These are phyloP conservation scores for Natator depressus DNA, from an alignment of 2,113 vertebrate genomes.

Conservation along the genomic window DNA sequence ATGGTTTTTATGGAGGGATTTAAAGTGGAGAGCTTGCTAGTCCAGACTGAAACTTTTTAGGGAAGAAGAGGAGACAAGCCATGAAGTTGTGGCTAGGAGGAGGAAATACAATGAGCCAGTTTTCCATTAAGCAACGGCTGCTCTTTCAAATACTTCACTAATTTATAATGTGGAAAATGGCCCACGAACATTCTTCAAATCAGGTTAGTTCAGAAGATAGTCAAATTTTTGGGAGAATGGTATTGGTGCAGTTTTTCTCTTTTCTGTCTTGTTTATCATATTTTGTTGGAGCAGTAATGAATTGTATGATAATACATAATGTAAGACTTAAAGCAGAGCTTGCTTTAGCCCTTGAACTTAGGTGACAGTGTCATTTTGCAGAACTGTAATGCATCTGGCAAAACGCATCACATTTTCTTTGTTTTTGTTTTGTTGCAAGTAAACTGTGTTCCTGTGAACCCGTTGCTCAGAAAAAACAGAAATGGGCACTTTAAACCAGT, in stretches of 20 bases:
- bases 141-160: background rate
- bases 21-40: conserved; percentile 5
- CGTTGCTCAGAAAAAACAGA: background rate
- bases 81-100: background rate
- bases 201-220: background rate
- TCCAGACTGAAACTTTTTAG: background rate
- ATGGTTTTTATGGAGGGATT: background rate
- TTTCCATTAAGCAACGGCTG: background rate
- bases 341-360: background rate
- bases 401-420: fast-evolving
- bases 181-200: background rate
- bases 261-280: background rate
- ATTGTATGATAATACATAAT: background rate
- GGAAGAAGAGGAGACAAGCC: background rate
- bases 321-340: background rate
- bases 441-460: background rate
- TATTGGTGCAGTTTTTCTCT: background rate
- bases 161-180: background rate
- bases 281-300: background rate
- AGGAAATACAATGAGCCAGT: background rate
- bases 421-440: background rate
- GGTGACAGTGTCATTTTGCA: background rate
- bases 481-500: background rate
- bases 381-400: background rate
- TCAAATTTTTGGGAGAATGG: background rate